Conservation (phyloP, 2,113 vertebrate species). For the Columba janthina region DNA sequence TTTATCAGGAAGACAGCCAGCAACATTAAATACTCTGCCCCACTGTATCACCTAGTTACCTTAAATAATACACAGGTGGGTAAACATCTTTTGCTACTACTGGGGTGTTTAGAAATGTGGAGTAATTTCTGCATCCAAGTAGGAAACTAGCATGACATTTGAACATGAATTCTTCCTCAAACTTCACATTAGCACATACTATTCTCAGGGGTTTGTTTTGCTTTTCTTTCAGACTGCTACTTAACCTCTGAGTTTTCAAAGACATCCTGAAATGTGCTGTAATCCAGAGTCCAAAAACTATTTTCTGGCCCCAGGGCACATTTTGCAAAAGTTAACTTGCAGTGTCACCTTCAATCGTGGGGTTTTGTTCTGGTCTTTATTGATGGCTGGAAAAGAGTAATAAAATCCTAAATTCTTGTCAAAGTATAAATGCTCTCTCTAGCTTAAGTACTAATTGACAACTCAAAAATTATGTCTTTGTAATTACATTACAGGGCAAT, state of each 20-base stretch:
- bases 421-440: background rate
- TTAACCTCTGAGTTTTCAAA: background rate
- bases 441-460: background rate
- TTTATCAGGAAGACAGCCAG: background rate
- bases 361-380: background rate
- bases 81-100: background rate
- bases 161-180: background rate
- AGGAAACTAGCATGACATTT: background rate
- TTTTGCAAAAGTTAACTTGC: background rate
- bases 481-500: background rate
- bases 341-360: background rate
- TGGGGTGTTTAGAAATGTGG: background rate
- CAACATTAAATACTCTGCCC: background rate
- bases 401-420: background rate
- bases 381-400: background rate
- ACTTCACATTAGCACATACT: background rate
- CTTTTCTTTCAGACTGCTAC: background rate
- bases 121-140: background rate
- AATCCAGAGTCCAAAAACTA: background rate
- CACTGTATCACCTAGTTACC: background rate
- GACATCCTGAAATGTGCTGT: background rate
- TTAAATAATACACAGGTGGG: background rate
- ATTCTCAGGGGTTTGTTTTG: background rate
- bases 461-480: background rate
- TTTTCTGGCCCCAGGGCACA: accelerated